Evolutionary conservation across 2,797 vertebrate species (phyloP).

Genomic region (Melanotaenia trifasciata): DNA sequence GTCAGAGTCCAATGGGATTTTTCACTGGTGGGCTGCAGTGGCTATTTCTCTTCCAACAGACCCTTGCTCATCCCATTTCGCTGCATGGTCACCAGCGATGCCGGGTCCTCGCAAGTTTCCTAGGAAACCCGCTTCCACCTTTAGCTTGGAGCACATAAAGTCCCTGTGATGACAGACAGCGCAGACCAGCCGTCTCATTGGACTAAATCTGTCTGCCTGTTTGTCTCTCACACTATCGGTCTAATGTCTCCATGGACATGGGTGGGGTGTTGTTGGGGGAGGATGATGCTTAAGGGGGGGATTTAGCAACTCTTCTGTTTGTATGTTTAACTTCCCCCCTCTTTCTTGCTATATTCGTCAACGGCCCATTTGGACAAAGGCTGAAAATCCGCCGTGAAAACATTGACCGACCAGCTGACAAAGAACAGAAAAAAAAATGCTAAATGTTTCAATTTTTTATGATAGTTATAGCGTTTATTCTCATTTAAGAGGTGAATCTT

Average conservation of each 20-base stretch:
- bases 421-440: constrained; percentile 79
- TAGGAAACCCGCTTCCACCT: constrained; percentile 64
- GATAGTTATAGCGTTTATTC: constrained; percentile 79
- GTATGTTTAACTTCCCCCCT: constrained; percentile 61
- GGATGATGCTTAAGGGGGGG: constrained; percentile 57
- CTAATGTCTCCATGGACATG: constrained; percentile 68
- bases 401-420: constrained; percentile 79
- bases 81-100: constrained; percentile 54
- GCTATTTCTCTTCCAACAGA: constrained; percentile 62
- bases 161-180: constrained; percentile 57
- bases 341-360: constrained; percentile 87
- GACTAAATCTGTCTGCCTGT: constrained; percentile 73
- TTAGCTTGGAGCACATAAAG: constrained; percentile 59
- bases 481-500: constrained; percentile 94
- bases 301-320: constrained; percentile 72
- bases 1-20: constrained; percentile 51
- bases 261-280: constrained; percentile 62
- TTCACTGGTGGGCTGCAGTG: constrained; percentile 57
- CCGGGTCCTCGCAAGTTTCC: constrained; percentile 46
- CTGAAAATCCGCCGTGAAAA: constrained; percentile 80
- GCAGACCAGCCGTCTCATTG: constrained; percentile 68
- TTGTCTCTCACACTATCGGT: constrained; percentile 66
- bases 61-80: constrained; percentile 44
- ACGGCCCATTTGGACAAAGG: constrained; percentile 83
- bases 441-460: constrained; percentile 88